A percentile compares a stretch with the other conserved stretches of the same genome.
phyloP scores from a whole-genome alignment of 2,113 vertebrate genomes.

The Vulpes vulpes region DNA sequence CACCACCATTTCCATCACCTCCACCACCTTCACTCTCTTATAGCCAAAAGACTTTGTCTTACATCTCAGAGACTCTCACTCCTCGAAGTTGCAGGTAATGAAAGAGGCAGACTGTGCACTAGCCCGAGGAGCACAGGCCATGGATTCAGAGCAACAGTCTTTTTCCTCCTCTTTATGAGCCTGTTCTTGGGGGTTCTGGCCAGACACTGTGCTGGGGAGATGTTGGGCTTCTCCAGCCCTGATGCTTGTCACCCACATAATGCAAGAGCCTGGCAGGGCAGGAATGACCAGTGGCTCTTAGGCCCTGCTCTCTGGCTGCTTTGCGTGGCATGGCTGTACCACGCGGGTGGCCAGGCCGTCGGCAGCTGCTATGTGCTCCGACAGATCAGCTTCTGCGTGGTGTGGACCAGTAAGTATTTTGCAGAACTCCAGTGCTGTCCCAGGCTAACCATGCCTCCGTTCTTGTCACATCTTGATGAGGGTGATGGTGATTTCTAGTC shows the following conservation, averaged over 20 bases:
- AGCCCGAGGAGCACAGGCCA: not conserved
- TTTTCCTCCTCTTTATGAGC: not conserved
- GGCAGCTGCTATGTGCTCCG: not conserved
- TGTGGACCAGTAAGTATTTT: not conserved
- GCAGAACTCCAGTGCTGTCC: not conserved
- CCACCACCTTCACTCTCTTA: not conserved
- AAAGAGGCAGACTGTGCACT: not conserved
- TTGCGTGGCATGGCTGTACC: not conserved
- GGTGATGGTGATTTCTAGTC: not conserved
- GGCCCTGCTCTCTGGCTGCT: not conserved
- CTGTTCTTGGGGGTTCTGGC: not conserved
- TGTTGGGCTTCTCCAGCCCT: not conserved
- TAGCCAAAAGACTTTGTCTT: not conserved
- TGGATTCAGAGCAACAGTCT: not conserved
- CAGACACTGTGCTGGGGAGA: not conserved
- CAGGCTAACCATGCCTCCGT: not conserved
- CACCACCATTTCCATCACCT: not conserved
- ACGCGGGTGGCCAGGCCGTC: not conserved
- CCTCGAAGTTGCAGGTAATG: not conserved
- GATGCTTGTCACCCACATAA: not conserved
- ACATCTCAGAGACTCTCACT: not conserved
- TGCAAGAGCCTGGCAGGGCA: not conserved
- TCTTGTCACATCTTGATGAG: slow-evolving; percentile 31
- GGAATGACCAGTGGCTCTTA: not conserved
- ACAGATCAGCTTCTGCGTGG: not conserved